Conservation (phyloP, 2,888 invertebrate genomes). For the Colletes collaris region DNA sequence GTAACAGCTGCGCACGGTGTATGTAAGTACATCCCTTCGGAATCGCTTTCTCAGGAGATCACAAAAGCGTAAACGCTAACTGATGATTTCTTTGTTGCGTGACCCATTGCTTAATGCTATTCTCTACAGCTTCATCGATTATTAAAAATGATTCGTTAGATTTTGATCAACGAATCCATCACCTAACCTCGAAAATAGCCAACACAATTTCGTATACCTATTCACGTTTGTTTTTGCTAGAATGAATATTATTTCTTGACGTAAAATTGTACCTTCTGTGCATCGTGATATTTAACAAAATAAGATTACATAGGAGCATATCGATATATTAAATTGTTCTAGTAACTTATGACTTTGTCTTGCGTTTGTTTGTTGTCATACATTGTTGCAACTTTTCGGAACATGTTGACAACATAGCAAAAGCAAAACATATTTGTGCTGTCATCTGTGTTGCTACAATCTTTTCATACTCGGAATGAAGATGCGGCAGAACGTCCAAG, state of each 20-base stretch:
- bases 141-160: conserved; percentile 7
- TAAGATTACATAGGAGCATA: too few species aligned
- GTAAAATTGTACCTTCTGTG: neutral
- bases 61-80: conserved; percentile 25
- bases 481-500: too few species aligned
- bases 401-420: too few species aligned
- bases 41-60: conserved; percentile 19
- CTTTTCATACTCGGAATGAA: too few species aligned
- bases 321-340: too few species aligned
- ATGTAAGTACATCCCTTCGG: conserved; percentile 50
- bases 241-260: neutral
- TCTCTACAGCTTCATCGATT: conserved; percentile 16
- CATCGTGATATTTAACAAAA: neutral
- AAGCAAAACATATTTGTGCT: too few species aligned
- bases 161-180: neutral
- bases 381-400: neutral
- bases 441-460: neutral
- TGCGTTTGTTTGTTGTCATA: too few species aligned
- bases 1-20: conserved; percentile 60
- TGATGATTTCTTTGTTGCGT: conserved; percentile 36
- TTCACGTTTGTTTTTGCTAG: neutral
- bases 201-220: neutral
- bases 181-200: neutral
- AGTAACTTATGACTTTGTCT: too few species aligned
- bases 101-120: conserved; percentile 30